Evolutionary conservation across 2,113 vertebrate genomes (phyloP).

Genomic region (Suricata suricatta): DNA sequence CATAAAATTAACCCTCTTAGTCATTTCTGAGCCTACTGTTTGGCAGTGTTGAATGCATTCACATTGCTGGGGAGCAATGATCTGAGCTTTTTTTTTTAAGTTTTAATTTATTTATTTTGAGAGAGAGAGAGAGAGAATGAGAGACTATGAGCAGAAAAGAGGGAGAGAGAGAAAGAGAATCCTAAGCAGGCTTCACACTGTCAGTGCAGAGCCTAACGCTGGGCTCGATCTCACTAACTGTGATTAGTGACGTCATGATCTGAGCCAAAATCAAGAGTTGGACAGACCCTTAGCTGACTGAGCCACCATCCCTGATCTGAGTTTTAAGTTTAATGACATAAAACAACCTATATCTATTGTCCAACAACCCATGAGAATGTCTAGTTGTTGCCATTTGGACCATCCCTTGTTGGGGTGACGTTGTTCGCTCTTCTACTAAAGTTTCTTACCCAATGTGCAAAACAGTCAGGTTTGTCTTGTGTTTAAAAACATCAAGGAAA

Average conservation of each 20-base stretch:
- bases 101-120: too few relatives aligned
- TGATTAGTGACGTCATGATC: too few relatives aligned
- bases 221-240: too few relatives aligned
- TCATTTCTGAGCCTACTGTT: background rate
- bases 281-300: too few relatives aligned
- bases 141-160: too few relatives aligned
- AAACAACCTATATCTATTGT: background rate
- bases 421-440: background rate
- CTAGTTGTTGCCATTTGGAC: background rate
- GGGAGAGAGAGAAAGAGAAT: too few relatives aligned
- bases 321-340: constrained; percentile 33
- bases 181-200: too few relatives aligned
- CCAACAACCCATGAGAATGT: background rate
- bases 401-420: background rate
- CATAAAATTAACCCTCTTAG: background rate
- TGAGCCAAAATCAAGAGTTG: too few relatives aligned
- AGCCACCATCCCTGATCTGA: background rate
- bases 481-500: constrained; percentile 43
- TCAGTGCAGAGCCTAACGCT: too few relatives aligned
- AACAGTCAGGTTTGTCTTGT: background rate
- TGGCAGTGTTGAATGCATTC: background rate
- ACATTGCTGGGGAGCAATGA: background rate
- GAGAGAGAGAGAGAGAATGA: too few relatives aligned
- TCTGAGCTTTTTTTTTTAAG: background rate
- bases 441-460: background rate